Evolutionary conservation across 2,797 vertebrate species (phyloP).

Genomic region (Micromesistius poutassou): DNA sequence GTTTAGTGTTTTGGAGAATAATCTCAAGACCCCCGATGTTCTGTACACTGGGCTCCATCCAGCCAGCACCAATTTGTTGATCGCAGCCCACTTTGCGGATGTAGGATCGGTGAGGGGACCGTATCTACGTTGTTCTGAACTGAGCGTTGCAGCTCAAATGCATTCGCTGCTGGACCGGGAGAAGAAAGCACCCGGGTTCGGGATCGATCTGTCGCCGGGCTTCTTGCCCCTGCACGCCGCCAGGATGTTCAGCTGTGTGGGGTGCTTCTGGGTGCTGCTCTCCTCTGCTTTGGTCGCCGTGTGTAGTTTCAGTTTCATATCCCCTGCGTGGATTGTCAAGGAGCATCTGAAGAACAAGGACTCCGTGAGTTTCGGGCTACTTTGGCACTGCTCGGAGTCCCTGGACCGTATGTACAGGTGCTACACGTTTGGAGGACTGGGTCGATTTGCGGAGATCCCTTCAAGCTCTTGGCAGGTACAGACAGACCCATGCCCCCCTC

Average conservation of each 20-base stretch:
- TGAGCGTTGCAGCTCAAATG: constrained; percentile 71
- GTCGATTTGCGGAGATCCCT: constrained; percentile 84
- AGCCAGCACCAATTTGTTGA: too few species aligned
- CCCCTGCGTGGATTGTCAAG: constrained; percentile 85
- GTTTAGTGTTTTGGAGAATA: too few species aligned
- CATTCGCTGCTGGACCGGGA: constrained; percentile 77
- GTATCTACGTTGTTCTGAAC: too few species aligned
- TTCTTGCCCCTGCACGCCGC: constrained; percentile 71
- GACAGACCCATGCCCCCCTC: constrained; percentile 18
- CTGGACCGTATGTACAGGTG: constrained; percentile 78
- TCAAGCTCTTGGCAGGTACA: constrained; percentile 90
- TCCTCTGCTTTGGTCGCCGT: constrained; percentile 83
- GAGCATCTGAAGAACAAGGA: constrained; percentile 73
- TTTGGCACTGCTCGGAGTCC: constrained; percentile 86
- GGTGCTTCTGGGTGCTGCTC: constrained; percentile 88
- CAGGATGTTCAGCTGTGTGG: constrained; percentile 88
- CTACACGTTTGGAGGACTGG: constrained; percentile 83
- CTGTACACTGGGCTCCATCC: too few species aligned
- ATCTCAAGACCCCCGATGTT: too few species aligned
- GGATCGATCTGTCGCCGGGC: constrained; percentile 66
- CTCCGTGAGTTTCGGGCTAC: constrained; percentile 82
- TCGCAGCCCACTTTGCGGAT: too few species aligned
- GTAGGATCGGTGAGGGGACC: too few species aligned
- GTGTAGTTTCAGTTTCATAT: constrained; percentile 85
- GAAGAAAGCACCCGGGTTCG: constrained; percentile 75